Evolutionary conservation across 2,888 invertebrate genomes (phyloP), one percentile per base, ranked within the genome.

Genomic region (Apamea monoglypha): DNA sequence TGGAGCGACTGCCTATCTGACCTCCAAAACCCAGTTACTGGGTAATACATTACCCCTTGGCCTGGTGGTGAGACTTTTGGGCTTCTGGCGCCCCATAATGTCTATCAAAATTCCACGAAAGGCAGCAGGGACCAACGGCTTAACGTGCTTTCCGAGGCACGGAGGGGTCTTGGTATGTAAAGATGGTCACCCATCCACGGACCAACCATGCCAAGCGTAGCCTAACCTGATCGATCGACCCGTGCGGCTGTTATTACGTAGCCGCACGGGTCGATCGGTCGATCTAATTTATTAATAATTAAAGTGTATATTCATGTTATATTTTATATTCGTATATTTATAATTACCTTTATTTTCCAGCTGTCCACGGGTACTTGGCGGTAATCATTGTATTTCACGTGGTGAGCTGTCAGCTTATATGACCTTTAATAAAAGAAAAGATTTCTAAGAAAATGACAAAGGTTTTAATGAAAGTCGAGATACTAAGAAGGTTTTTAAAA

Each of bases 391-490:
- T 56, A 12, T 4, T 56, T 56, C 56, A 12, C 4, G 56, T 56
- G 56, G 10, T 21, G 21, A 53, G 21, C 53, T 12, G 56, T 56
- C n/a, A n/a, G 29, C 1, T 75, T 36, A 10, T 40, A 32, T 18
- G 25, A 63, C 12, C n/a, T 32, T 8, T 53, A n/a, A 29, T 53
- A 47, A 16, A 66, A 50, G 0, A 82, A 82, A 67, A 82, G 1
- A 36, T 36, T 36, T 3, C 6, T 6, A 47, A 36, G 36, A 36
- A 69, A 68, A 68, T 18, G 21, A 36, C 59, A 61, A 53, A 53
- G 76, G 29, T 68, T 36, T 64, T 63, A 68, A 81, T 77, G 47
- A 81, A 76, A 83, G 68, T 69, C 77, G 21, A 83, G 83, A 64
- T n/a, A 76, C 29, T 56, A 77, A 32, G 36, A 25, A 70, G 53